phyloP scores from a whole-genome alignment of 2,113 vertebrate genomes.

The Ondatra zibethicus region DNA sequence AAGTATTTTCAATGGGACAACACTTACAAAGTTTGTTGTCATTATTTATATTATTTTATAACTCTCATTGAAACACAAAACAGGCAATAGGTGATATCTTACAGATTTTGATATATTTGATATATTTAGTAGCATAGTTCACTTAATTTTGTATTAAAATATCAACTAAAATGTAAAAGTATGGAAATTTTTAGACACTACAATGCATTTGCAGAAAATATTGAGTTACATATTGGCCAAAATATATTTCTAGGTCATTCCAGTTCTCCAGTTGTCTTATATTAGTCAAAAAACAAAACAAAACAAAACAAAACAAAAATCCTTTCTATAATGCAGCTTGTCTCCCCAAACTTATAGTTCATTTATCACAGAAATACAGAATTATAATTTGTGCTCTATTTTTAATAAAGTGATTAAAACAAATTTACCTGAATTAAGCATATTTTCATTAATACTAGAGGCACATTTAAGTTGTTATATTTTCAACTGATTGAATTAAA shows the following conservation, averaged over 20 bases:
- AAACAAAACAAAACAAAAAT: neutral
- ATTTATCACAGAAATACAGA: neutral
- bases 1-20: no score
- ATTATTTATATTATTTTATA: no score
- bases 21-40: no score
- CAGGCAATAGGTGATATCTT: neutral
- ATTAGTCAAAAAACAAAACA: slow-evolving; percentile 11
- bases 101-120: neutral
- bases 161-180: neutral
- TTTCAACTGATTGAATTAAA: neutral
- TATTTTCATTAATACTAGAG: neutral
- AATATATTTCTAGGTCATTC: neutral
- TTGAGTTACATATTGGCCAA: neutral
- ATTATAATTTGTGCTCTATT: neutral
- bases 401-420: neutral
- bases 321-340: neutral
- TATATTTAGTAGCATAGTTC: neutral
- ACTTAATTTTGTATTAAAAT: neutral
- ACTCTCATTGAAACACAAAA: no score
- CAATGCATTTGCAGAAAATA: neutral
- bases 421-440: neutral
- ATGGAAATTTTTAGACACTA: neutral
- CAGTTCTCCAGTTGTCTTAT: neutral
- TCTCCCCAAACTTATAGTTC: neutral
- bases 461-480: neutral